These are phyloP conservation scores for Pseudomyrmex dendroicus DNA, from an alignment of 1,140 invertebrate species.

Conservation along the genomic window DNA sequence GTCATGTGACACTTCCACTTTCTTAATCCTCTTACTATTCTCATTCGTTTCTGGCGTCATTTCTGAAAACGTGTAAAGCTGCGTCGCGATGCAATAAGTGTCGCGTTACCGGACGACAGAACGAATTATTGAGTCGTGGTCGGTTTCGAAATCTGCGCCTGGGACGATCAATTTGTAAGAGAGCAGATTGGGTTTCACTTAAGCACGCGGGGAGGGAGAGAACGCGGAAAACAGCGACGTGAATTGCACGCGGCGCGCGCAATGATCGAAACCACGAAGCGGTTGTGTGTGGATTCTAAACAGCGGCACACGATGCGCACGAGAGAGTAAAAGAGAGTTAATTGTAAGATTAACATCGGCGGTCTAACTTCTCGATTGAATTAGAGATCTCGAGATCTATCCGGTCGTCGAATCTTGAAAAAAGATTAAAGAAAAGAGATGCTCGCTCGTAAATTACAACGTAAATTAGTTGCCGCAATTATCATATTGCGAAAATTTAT, in stretches of 20 bases:
- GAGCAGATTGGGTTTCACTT: constrained; percentile 51
- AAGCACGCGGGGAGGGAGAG: not conserved
- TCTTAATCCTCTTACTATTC: constrained; percentile 48
- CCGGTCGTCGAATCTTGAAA: no score
- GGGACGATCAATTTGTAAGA: constrained; percentile 46
- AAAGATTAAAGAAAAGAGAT: no score
- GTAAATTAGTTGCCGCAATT: no score
- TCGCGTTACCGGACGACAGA: constrained; percentile 53
- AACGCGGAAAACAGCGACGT: constrained; percentile 28
- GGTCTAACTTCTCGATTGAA: no score
- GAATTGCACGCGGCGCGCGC: constrained; percentile 8
- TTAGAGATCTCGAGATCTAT: no score
- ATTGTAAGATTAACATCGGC: constrained; percentile 35
- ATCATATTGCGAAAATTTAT: no score
- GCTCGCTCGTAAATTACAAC: no score
- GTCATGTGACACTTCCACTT: constrained; percentile 36
- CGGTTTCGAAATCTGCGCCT: constrained; percentile 47
- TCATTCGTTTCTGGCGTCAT: constrained; percentile 6
- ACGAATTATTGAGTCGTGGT: constrained; percentile 35
- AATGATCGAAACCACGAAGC: not conserved
- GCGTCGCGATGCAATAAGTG: constrained; percentile 59
- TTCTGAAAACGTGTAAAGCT: constrained; percentile 45
- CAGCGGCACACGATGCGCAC: constrained; percentile 25
- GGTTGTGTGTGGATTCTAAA: not conserved
- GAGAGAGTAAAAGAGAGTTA: not conserved